Evolutionary conservation across 2,797 vertebrate genomes (phyloP), one percentile per base, ranked within the genome.

Genomic region (Lycodopsis pacificus): DNA sequence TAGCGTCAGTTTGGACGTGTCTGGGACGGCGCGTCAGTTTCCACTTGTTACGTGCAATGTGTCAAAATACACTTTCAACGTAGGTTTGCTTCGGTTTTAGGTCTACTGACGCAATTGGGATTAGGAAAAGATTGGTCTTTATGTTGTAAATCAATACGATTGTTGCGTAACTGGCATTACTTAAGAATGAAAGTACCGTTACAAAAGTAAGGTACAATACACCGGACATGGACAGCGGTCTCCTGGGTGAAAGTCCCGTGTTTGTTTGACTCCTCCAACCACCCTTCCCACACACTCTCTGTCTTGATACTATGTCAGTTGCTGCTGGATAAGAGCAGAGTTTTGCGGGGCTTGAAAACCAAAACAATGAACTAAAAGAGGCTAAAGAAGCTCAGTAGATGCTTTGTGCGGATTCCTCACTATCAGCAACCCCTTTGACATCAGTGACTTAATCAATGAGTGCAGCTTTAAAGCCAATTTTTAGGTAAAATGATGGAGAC

Each of bases 381-480:
- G 64, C 44, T 7, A 61, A 68, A 76, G 54, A 46, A 13, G 17
- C 13, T 9, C 48, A 48, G 40, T 19, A 46, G 44, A 25, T 53
- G 32, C 34, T 14, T 4, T 25, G 9, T 46, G 15, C n/a, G 14
- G 12, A 4, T 25, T 62, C 0, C 12, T 38, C 51, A 27, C 57
- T 27, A 9, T 3, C 22, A 27, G 13, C 1, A 0, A 40, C 17
- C 25, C 25, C 34, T 59, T 42, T 57, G 30, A 44, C 40, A 42
- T 70, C 11, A 5, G 19, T 32, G 7, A 38, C 61, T 54, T 61
- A 17, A 56, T 14, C 17, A 2, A 46, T 61, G 5, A 56, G 19
- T 76, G 67, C 84, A 83, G 67, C 74, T 83, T 77, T 72, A 83
- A 74, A 42, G 30, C 38, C 27, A 36, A 65, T 75, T 65, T 76